A percentile compares a stretch with the other conserved stretches of the same genome.
Conservation (phyloP, 2,113 vertebrate genomes). For the Canis aureus region DNA sequence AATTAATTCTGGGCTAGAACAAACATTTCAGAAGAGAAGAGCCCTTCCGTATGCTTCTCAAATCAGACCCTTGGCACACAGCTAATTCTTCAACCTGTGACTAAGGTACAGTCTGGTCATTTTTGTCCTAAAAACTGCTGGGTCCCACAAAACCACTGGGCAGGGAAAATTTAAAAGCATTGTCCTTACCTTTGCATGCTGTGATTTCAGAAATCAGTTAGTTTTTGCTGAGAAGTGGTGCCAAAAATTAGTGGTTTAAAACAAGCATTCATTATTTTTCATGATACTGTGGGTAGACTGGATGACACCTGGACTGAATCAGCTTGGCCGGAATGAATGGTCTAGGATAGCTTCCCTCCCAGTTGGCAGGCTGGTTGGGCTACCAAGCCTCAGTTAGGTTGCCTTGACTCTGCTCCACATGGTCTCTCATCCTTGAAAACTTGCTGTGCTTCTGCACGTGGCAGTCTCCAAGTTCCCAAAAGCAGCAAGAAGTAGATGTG, state of each 20-base stretch:
- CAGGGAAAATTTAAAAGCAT: background rate
- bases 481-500: background rate
- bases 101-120: background rate
- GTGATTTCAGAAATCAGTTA: background rate
- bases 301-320: background rate
- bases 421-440: background rate
- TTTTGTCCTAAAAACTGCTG: background rate
- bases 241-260: background rate
- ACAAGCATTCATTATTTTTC: background rate
- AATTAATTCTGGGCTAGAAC: background rate
- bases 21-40: background rate
- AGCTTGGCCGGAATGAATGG: background rate
- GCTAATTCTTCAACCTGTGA: background rate
- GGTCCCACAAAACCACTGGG: background rate
- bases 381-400: background rate
- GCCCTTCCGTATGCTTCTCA: background rate
- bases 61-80: background rate
- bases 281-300: background rate
- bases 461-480: background rate
- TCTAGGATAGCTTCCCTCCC: background rate
- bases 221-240: background rate
- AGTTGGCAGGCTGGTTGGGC: background rate
- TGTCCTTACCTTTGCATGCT: background rate
- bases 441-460: background rate
- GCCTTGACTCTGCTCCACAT: background rate